Evolutionary conservation across 2,113 vertebrate genomes (phyloP).

Genomic region (Sterrhoptilus dennistouni): DNA sequence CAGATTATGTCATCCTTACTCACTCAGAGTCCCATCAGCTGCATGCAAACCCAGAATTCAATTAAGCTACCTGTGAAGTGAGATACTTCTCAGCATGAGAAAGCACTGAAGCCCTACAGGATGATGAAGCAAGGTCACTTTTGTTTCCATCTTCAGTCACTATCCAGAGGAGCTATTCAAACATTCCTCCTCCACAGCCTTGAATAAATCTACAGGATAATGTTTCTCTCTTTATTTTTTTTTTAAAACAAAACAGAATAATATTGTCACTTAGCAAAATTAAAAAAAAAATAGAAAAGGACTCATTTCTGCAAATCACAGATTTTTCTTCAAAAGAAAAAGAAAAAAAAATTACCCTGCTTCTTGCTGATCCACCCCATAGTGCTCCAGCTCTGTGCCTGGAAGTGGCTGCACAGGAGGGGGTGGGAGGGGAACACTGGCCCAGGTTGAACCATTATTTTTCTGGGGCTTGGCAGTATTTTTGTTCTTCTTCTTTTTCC

Average conservation of each 20-base stretch:
- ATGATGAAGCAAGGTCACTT: slow-evolving; percentile 56
- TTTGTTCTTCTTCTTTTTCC: slow-evolving; percentile 99
- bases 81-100: background rate
- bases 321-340: background rate
- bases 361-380: slow-evolving; percentile 88
- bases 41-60: slow-evolving; percentile 8
- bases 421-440: slow-evolving; percentile 92
- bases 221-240: background rate
- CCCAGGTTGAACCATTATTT: slow-evolving; percentile 93
- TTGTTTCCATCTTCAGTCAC: slow-evolving; percentile 52
- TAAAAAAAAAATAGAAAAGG: background rate
- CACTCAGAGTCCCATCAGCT: background rate
- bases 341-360: slow-evolving; percentile 79
- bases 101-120: background rate
- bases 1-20: slow-evolving; percentile 18
- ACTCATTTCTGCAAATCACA: background rate
- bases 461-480: slow-evolving; percentile 87
- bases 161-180: background rate
- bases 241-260: background rate
- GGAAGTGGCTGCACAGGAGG: slow-evolving; percentile 95
- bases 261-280: background rate
- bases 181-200: background rate
- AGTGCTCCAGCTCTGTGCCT: slow-evolving; percentile 94
- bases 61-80: background rate
- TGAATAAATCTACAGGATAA: background rate